Evolutionary conservation across 2,888 invertebrate genomes (phyloP), one percentile per base, ranked within the genome.

Genomic region (Thelaira solivaga): DNA sequence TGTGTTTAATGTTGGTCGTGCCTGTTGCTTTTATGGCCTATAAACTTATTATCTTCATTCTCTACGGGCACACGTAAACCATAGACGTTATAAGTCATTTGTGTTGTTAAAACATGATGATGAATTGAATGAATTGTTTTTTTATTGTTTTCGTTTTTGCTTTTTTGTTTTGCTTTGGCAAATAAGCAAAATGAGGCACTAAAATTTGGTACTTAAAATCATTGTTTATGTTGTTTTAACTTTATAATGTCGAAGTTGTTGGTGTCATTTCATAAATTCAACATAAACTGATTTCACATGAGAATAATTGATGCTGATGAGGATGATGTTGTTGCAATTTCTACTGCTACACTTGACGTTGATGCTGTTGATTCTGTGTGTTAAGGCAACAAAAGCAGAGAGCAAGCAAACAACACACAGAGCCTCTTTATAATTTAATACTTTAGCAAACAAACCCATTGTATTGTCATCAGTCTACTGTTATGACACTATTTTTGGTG

Each of bases 401-500:
- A n/a, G n/a, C n/a, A n/a, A n/a, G n/a, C n/a, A n/a, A n/a, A n/a
- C n/a, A n/a, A n/a, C n/a, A n/a, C n/a, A 41, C 55, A 53, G 41
- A 57, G 73, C 64, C 62, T 69, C 53, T 71, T 78, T 59, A 34
- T 61, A 43, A 51, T 73, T 55, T 62, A 67, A 55, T 67, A 39
- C 45, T 76, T 77, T 57, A 45, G 59, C 51, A 72, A 49, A 51
- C 59, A 59, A 51, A 59, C 41, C 71, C 61, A 78, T 78, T 69
- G 74, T 74, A 36, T 53, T 74, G 69, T 71, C 74, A 74, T 78
- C 78, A 74, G 74, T 74, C 69, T 78, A 61, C 74, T 78, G 71
- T 74, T 78, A 74, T 79, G 76, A 72, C 76, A 79, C 76, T 64
- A 76, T 68, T 79, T 72, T 72, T 68, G 51, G 67, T 76, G 72